Conservation (phyloP, 2,888 invertebrate species). For the Acanthacorydalis orientalis region DNA sequence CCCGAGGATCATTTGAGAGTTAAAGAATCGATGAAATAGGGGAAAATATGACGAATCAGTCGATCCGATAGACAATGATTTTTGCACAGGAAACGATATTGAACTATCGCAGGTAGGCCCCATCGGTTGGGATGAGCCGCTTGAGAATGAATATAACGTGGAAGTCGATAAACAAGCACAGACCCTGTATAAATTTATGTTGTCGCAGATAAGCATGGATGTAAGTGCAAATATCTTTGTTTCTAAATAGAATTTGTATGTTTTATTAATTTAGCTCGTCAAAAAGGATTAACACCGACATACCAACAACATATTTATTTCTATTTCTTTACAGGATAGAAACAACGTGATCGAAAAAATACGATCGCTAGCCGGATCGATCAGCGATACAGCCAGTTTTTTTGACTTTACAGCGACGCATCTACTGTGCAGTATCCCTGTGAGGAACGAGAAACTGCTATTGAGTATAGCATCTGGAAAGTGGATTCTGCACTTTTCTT, state of each 20-base stretch:
- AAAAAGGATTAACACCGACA: too few relatives aligned
- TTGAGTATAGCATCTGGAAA: conserved; percentile 75
- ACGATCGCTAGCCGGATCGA: conserved; percentile 41
- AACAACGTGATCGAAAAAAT: conserved; percentile 37
- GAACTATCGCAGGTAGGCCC: conserved; percentile 42
- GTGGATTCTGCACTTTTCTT: conserved; percentile 74
- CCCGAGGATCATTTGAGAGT: too few relatives aligned
- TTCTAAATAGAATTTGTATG: too few relatives aligned
- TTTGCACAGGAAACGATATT: conserved; percentile 7
- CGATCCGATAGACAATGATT: neutral
- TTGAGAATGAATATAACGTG: neutral
- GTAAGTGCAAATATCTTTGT: neutral
- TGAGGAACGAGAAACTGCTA: conserved; percentile 75
- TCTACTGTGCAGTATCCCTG: conserved; percentile 51
- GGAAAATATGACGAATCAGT: too few relatives aligned
- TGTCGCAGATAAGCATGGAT: neutral
- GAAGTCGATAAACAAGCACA: neutral
- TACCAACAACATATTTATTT: too few relatives aligned
- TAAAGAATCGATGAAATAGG: too few relatives aligned
- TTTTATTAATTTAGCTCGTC: too few relatives aligned
- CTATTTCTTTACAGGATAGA: conserved; percentile 31
- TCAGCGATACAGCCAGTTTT: conserved; percentile 30
- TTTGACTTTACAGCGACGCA: conserved; percentile 57
- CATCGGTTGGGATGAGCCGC: conserved; percentile 53
- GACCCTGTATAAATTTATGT: neutral